Conservation (phyloP, 1,140 invertebrate species). For the Carposina sasakii region DNA sequence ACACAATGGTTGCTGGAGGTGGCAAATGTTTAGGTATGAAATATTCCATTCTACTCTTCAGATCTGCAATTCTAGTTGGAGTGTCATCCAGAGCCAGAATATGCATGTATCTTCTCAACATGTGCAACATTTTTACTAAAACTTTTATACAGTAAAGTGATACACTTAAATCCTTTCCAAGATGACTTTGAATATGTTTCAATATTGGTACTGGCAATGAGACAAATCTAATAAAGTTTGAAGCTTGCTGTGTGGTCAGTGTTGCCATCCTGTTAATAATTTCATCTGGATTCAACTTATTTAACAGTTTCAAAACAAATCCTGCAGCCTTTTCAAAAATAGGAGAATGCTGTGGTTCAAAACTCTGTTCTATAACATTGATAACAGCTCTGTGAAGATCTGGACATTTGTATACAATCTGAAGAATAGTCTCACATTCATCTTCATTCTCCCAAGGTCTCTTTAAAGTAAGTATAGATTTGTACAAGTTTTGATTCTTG, state of each 20-base stretch:
- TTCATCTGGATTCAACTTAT: conserved; percentile 58
- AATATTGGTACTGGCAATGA: conserved; percentile 68
- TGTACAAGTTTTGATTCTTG: conserved; percentile 77
- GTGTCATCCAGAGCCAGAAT: conserved; percentile 44
- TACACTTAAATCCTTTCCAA: conserved; percentile 59
- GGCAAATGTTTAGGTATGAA: conserved; percentile 73
- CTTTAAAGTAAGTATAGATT: conserved; percentile 76
- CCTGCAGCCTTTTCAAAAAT: conserved; percentile 74
- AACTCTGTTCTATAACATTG: conserved; percentile 71
- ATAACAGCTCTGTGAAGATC: conserved; percentile 80
- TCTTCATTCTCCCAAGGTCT: conserved; percentile 78
- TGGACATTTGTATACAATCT: conserved; percentile 80
- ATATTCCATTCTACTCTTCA: conserved; percentile 61
- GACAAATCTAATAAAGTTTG: conserved; percentile 68
- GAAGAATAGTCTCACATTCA: conserved; percentile 76
- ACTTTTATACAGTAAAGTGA: conserved; percentile 65
- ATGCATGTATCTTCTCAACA: conserved; percentile 57
- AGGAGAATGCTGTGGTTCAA: conserved; percentile 74
- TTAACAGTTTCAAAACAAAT: conserved; percentile 72
- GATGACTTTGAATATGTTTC: conserved; percentile 57
- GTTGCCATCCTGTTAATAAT: conserved; percentile 50
- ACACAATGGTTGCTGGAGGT: conserved; percentile 62
- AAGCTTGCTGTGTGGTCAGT: conserved; percentile 53
- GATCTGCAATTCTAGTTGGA: conserved; percentile 40
- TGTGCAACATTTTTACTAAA: conserved; percentile 66